Evolutionary conservation across 2,888 invertebrate species (phyloP).

Genomic region (Dolichopus griseipennis): DNA sequence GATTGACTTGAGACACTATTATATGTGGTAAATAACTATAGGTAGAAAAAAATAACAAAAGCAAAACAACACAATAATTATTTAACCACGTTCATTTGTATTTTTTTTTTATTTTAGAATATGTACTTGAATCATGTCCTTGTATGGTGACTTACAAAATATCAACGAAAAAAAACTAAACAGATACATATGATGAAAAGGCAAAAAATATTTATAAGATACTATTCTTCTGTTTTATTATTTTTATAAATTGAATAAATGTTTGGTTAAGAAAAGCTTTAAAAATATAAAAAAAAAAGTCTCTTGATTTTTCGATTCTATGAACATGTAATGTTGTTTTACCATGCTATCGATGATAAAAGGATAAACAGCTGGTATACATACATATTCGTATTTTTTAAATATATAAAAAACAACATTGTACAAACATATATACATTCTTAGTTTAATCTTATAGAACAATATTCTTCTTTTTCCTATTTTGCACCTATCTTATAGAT

Average conservation of each 20-base stretch:
- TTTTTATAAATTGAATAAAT: conserved; percentile 4
- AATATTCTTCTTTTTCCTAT: not conserved
- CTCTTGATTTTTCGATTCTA: not conserved
- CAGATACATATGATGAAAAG: not conserved
- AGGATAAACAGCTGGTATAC: too few species aligned
- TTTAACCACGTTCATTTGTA: too few species aligned
- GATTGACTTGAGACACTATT: too few species aligned
- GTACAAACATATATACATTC: not conserved
- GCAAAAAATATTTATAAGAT: not conserved
- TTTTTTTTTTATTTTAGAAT: too few species aligned
- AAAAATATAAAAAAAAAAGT: not conserved
- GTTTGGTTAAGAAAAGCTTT: not conserved
- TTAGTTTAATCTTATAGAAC: not conserved
- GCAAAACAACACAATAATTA: too few species aligned
- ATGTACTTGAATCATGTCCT: too few species aligned
- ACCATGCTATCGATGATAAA: not conserved
- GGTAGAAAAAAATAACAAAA: too few species aligned
- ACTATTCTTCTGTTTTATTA: not conserved
- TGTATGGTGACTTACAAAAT: too few species aligned
- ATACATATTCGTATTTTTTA: not conserved
- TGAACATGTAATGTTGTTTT: not conserved
- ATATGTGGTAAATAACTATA: too few species aligned
- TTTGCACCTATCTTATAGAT: not conserved
- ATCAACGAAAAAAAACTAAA: too few species aligned
- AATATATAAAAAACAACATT: not conserved